Percentiles rank a stretch among this genome's conserved stretches.
Evolutionary conservation across 2,113 vertebrate genomes (phyloP).

Genomic region (Lichenostomus cassidix): DNA sequence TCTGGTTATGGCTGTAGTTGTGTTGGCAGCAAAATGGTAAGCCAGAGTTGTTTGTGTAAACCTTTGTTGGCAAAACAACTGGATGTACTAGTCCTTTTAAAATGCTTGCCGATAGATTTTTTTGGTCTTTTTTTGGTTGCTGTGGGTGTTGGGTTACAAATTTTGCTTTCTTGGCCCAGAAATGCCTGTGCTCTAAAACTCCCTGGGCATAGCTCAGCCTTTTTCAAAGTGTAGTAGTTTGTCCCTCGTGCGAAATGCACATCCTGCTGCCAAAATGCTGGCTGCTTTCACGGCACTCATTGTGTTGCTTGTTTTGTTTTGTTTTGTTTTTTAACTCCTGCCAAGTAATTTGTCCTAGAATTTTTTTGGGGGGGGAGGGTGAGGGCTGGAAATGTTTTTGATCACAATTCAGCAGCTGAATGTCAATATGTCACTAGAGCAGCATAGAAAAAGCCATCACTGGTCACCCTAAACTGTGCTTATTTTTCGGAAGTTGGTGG

Average conservation of each 20-base stretch:
- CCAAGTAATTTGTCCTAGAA: background rate
- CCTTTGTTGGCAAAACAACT: constrained; percentile 11
- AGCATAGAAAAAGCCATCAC: background rate
- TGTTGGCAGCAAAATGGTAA: background rate
- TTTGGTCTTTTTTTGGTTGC: background rate
- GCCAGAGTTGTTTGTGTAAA: background rate
- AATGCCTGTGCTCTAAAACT: background rate
- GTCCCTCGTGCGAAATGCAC: background rate
- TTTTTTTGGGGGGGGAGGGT: rapidly evolving
- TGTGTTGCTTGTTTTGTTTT: background rate
- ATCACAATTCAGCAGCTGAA: background rate
- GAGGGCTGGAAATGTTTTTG: background rate
- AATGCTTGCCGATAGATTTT: background rate
- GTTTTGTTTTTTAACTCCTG: background rate
- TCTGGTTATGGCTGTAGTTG: background rate
- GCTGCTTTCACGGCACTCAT: background rate
- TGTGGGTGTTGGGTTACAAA: background rate
- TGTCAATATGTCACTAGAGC: background rate
- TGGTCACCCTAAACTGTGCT: background rate
- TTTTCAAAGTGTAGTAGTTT: background rate
- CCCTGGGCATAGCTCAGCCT: background rate
- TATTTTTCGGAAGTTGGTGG: background rate
- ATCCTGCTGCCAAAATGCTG: background rate
- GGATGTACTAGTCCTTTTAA: background rate
- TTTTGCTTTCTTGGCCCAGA: constrained; percentile 7